Evolutionary conservation across 2,113 vertebrate genomes (phyloP).

Genomic region (Leptodactylus fuscus): DNA sequence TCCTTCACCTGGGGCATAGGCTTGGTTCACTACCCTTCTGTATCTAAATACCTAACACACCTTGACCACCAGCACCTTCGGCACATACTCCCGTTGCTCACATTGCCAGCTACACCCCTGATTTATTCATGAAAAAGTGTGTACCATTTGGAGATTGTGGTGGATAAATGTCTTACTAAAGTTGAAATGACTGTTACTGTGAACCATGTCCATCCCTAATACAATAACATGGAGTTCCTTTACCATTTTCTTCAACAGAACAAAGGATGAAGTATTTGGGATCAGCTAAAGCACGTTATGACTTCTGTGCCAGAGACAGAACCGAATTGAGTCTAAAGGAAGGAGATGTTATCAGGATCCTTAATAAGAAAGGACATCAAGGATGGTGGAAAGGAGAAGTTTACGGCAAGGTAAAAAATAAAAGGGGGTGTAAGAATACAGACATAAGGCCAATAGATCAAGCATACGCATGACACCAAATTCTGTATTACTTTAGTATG

Average conservation of each 20-base stretch:
- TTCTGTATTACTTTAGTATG: not conserved
- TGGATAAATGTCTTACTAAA: too few species aligned
- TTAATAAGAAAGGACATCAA: slow-evolving; percentile 86
- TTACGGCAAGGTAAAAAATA: slow-evolving; percentile 83
- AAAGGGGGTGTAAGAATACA: not conserved
- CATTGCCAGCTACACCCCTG: too few species aligned
- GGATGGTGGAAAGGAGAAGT: slow-evolving; percentile 97
- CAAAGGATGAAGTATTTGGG: slow-evolving; percentile 77
- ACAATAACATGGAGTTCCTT: not conserved
- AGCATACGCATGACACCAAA: not conserved
- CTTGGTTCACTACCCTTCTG: too few species aligned
- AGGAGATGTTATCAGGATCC: slow-evolving; percentile 89
- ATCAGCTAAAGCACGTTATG: slow-evolving; percentile 86
- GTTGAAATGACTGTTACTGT: too few species aligned
- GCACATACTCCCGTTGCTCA: too few species aligned
- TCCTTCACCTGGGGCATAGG: too few species aligned
- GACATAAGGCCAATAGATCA: too few species aligned
- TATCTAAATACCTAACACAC: too few species aligned
- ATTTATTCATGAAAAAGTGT: too few species aligned
- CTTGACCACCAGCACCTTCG: too few species aligned
- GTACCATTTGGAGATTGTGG: too few species aligned
- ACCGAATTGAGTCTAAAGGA: slow-evolving; percentile 86
- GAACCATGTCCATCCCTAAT: not conserved
- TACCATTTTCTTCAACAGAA: slow-evolving; percentile 64
- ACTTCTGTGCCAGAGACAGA: slow-evolving; percentile 90